Base-by-base conservation (phyloP, 2,888 invertebrate species). In the Imbricaverruca yamaguchii region DNA sequence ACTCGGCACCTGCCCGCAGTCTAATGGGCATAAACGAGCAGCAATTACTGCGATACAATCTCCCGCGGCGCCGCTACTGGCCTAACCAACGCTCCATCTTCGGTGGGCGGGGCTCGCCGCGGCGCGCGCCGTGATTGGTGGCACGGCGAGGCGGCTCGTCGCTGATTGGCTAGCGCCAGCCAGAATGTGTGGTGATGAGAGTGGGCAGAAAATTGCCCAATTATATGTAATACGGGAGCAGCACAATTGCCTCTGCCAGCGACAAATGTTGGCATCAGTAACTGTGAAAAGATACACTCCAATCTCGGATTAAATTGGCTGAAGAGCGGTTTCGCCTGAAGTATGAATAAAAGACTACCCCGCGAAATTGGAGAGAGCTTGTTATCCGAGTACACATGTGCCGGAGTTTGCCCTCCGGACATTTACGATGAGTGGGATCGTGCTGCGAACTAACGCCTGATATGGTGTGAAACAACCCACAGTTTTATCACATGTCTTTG, bases 181-280 rank as follows among this genome's bases (percentile, higher is more conserved):
- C 13, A 21, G 55, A 53, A 55, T 55, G 74, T 74, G 74, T 74
- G 74, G 55, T 18, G 74, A 74, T 53, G 18, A 74, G 74, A 74
- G 74, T 74, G 74, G 74, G 74, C 74, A 74, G 74, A 74, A 74
- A 74, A 74, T 74, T 74, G 74, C 53, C 74, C 74, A 74, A 74
- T 74, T 74, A 74, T 55, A 74, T 74, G 74, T 74, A 74, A 74
- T 21, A 55, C 74, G 74, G 74, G 3, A 8, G 21, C 10, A 11
- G 74, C 74, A 74, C 53, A 55, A 55, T 74, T 74, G 74, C 74
- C 55, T 4, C 53, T 10, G 74, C 21, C 55, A 15, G 53, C 74
- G 55, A 55, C 74, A 74, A 74, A 21, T 21, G 74, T 21, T 12
- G 74, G 11, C 74, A 55, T 53, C 55, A 55, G 74, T 18, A 74